Evolutionary conservation across 1,140 invertebrate species (phyloP), one percentile per base, ranked within the genome.

Genomic region (Drosophila equinoxialis): DNA sequence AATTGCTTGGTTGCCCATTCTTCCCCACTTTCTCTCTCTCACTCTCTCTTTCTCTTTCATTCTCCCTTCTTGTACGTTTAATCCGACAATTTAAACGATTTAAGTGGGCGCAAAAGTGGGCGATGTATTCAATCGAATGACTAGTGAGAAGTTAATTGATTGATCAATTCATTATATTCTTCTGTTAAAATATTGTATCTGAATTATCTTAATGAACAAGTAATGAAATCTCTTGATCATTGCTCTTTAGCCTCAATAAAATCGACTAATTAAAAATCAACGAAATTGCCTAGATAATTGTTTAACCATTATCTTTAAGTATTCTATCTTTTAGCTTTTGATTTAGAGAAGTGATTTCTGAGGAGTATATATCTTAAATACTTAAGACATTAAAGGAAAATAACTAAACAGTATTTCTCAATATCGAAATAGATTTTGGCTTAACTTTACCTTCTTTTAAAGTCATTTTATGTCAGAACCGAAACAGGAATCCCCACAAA

Each of bases 81-180:
- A 51, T 51, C 45, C 45, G 45, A 51, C 10, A 51, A 51, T 51
- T 51, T 51, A 3, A 51, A 51, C 45, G 17, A 51, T 23, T 51
- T 23, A 51, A 51, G 17, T 51, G 17, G 45, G 10, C 20, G 45
- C 17, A 51, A 51, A 51, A 51, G 8, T 51, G 17, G 45, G 45
- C 45, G 8, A 51, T 51, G 13, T 20, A 51, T 20, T 23, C 45
- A 51, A 51, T 51, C 45, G 45, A 10, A 51, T 51, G 45, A 51
- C 17, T 51, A 51, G 17, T 23, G 17, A 51, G 20, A 11, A 20
- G 45, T 51, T 51, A 51, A 51, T 51, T 51, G 45, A 51, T 51
- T 51, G 45, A 51, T 51, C 45, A 51, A 51, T 51, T 23, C 14
- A 48, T 51, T 51, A 51, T 51, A 51, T 45, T 45, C n/a, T 45